Percentiles rank a stretch among this genome's conserved stretches.
phyloP scores from a whole-genome alignment of 1,140 invertebrate species.

The Pteromalus puparum region DNA sequence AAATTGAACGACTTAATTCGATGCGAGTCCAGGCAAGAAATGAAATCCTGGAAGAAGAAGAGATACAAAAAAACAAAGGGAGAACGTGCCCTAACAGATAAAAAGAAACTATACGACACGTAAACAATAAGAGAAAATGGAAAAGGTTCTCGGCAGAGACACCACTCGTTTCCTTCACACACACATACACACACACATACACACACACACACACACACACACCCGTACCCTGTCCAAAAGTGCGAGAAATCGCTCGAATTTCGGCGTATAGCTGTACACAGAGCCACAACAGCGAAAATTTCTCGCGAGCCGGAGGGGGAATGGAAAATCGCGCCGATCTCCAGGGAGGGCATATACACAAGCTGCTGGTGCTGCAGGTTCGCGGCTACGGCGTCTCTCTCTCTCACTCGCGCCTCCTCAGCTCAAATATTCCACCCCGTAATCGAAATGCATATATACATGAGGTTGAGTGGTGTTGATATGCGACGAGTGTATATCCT shows the following conservation, averaged over 20 bases:
- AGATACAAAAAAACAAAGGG: not conserved
- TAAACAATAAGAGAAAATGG: slow-evolving; percentile 45
- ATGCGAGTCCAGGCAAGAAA: not conserved
- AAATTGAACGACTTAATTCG: no score
- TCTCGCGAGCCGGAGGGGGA: not conserved
- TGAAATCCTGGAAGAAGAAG: not conserved
- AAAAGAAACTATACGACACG: slow-evolving; percentile 24
- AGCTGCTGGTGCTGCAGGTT: not conserved
- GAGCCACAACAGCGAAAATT: slow-evolving; percentile 8
- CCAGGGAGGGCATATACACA: not conserved
- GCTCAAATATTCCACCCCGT: slow-evolving; percentile 57
- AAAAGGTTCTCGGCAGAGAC: not conserved
- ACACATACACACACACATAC: not conserved
- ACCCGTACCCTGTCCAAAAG: not conserved
- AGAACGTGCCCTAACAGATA: not conserved
- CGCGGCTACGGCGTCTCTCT: slow-evolving; percentile 42
- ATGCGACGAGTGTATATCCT: slow-evolving; percentile 49
- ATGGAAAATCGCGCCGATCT: slow-evolving; percentile 42
- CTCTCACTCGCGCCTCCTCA: slow-evolving; percentile 21
- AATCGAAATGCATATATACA: slow-evolving; percentile 66
- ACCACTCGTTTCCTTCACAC: slow-evolving; percentile 3
- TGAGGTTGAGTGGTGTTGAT: slow-evolving; percentile 62
- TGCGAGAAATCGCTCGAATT: slow-evolving; percentile 24
- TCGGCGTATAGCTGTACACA: not conserved
- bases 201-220: not conserved